Conservation (phyloP, 2,113 vertebrate species). For the Sceloporus undulatus region DNA sequence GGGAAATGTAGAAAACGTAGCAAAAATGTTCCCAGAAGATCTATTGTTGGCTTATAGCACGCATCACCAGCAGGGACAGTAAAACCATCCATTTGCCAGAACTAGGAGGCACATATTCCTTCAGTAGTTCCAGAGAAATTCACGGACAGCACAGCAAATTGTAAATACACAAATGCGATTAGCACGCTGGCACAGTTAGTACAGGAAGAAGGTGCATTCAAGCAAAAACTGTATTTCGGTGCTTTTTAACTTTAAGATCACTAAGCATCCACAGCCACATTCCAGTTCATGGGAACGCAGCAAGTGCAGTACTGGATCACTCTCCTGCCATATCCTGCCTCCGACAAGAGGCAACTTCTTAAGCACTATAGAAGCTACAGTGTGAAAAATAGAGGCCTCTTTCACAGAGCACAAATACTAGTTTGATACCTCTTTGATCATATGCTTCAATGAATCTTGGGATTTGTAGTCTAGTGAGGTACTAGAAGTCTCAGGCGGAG, state of each 20-base stretch:
- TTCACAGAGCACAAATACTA: no score
- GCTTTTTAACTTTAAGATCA: slow-evolving; percentile 12
- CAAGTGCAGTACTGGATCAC: neutral
- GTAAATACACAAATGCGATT: slow-evolving; percentile 33
- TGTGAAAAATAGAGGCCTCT: neutral
- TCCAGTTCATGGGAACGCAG: slow-evolving; percentile 3
- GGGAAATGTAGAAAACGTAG: slow-evolving; percentile 35
- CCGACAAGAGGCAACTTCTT: neutral
- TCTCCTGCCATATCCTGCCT: neutral
- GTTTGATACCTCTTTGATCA: no score
- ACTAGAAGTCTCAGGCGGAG: no score
- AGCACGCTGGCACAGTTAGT: slow-evolving; percentile 9
- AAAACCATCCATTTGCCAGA: neutral
- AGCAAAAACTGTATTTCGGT: slow-evolving; percentile 7
- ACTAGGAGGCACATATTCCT: slow-evolving; percentile 29
- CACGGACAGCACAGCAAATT: slow-evolving; percentile 29
- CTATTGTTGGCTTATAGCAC: slow-evolving; percentile 5
- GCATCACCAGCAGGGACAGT: neutral
- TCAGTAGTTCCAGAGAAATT: slow-evolving; percentile 30
- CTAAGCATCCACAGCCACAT: neutral
- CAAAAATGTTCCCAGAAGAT: slow-evolving; percentile 36
- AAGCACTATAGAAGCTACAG: neutral
- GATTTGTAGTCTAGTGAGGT: no score
- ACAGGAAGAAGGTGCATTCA: slow-evolving; percentile 26
- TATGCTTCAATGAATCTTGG: no score